phyloP scores from a whole-genome alignment of 2,797 vertebrate genomes.

The Manis pentadactyla region DNA sequence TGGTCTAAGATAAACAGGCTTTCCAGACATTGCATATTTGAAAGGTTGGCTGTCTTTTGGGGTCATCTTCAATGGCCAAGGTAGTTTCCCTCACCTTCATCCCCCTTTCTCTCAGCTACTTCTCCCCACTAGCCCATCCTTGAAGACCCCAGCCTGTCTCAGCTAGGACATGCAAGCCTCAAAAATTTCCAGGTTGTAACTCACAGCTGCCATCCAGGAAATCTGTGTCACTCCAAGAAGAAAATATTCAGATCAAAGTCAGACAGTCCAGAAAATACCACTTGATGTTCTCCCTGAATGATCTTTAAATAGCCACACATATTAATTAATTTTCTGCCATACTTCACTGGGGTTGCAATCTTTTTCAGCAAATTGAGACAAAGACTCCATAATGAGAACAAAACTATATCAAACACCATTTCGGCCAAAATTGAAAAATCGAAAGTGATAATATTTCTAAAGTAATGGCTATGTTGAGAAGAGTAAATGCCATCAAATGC shows the following conservation, averaged over 20 bases:
- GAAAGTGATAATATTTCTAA: constrained; percentile 76
- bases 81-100: not conserved
- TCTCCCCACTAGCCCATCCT: not conserved
- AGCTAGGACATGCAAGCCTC: not conserved
- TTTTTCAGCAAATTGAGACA: constrained; percentile 70
- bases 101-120: not conserved
- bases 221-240: not conserved
- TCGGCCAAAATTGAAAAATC: constrained; percentile 80
- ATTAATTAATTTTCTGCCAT: constrained; percentile 77
- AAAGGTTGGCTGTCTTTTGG: not conserved
- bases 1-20: not conserved
- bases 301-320: constrained; percentile 73
- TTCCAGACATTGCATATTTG: not conserved
- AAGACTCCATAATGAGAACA: constrained; percentile 64
- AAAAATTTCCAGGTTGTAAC: not conserved
- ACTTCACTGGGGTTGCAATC: constrained; percentile 48
- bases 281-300: constrained; percentile 21
- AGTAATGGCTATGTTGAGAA: constrained; percentile 71
- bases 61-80: not conserved
- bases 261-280: constrained; percentile 44
- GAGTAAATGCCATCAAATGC: constrained; percentile 76
- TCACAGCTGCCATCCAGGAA: not conserved
- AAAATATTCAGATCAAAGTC: constrained; percentile 48
- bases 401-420: constrained; percentile 69
- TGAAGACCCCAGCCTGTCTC: not conserved